phyloP scores from a whole-genome alignment of 2,113 vertebrate species.

The Myotis yumanensis region DNA sequence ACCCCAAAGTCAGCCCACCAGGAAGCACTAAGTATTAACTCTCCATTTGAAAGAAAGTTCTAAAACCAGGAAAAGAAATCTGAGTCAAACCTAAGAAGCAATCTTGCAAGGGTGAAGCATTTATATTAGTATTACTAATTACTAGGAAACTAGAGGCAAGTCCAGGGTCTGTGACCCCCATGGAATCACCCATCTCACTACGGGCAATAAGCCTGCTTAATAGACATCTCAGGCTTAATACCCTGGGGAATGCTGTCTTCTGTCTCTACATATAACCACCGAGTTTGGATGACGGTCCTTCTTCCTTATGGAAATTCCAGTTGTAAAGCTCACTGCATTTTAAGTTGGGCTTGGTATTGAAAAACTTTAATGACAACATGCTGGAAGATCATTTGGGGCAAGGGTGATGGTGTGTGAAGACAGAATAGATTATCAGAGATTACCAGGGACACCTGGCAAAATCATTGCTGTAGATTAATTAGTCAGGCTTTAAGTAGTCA shows the following conservation, averaged over 20 bases:
- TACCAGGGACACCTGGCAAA: neutral
- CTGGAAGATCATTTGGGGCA: neutral
- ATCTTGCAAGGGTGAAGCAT: neutral
- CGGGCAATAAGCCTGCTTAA: neutral
- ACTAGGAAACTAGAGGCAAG: neutral
- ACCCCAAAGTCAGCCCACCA: neutral
- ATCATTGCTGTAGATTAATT: neutral
- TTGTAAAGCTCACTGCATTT: neutral
- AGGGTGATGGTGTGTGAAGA: neutral
- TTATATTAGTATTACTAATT: neutral
- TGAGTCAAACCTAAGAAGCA: slow-evolving; percentile 13
- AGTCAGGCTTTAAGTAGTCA: neutral
- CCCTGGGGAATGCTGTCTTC: neutral
- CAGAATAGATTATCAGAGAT: neutral
- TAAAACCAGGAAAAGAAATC: neutral
- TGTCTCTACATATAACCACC: neutral
- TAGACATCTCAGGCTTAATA: neutral
- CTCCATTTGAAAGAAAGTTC: slow-evolving; percentile 23
- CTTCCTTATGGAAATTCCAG: neutral
- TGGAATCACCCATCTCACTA: neutral
- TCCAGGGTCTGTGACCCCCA: neutral
- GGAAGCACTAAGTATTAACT: neutral
- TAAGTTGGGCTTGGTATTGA: neutral
- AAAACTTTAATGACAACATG: neutral
- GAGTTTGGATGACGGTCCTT: neutral